Evolutionary conservation across 2,113 vertebrate genomes (phyloP).

Genomic region (Trichomycterus rosablanca): DNA sequence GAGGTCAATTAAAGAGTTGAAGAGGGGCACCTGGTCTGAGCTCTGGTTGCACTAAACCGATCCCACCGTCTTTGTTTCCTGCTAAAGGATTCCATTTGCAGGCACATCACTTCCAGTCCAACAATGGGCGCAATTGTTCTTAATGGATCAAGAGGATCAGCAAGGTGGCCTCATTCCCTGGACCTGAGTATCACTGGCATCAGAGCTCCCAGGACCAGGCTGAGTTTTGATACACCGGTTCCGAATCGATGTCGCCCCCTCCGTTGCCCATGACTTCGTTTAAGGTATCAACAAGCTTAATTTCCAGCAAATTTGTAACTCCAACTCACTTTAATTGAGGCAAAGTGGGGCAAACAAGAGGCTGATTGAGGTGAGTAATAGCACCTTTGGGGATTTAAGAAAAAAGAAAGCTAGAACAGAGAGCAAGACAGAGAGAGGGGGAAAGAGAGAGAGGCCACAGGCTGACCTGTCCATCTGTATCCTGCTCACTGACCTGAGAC

Average conservation of each 20-base stretch:
- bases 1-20: slow-evolving; percentile 93
- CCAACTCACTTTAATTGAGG: slow-evolving; percentile 59
- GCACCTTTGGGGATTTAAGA: slow-evolving; percentile 37
- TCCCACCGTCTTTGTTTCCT: slow-evolving; percentile 84
- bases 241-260: slow-evolving; percentile 66
- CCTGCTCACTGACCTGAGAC: slow-evolving; percentile 29
- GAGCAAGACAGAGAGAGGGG: slow-evolving; percentile 17
- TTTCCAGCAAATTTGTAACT: slow-evolving; percentile 82
- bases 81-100: slow-evolving; percentile 71
- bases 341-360: slow-evolving; percentile 57
- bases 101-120: slow-evolving; percentile 65
- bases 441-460: slow-evolving; percentile 11
- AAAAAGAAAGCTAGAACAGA: slow-evolving; percentile 2
- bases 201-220: slow-evolving; percentile 58
- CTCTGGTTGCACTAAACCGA: slow-evolving; percentile 85
- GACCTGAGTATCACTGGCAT: slow-evolving; percentile 76
- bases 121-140: slow-evolving; percentile 86
- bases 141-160: slow-evolving; percentile 71
- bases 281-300: slow-evolving; percentile 70
- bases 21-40: slow-evolving; percentile 82
- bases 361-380: slow-evolving; percentile 57
- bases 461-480: slow-evolving; percentile 25
- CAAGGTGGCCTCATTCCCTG: slow-evolving; percentile 66
- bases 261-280: slow-evolving; percentile 57
- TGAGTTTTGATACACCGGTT: slow-evolving; percentile 49